Base-by-base conservation (phyloP, 2,797 vertebrate species). In the Antennarius maculatus region DNA sequence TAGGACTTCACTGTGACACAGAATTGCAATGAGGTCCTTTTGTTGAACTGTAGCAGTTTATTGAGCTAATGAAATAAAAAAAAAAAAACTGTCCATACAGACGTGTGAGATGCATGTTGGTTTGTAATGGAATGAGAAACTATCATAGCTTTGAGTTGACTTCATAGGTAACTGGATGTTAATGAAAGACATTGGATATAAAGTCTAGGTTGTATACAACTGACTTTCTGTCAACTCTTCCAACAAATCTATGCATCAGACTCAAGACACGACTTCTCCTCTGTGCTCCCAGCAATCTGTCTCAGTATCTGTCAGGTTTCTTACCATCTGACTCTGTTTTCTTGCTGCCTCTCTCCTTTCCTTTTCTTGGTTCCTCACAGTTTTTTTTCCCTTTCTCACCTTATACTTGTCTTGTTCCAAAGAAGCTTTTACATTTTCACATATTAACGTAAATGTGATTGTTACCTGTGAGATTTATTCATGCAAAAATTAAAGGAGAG, bases 171-270 rank as follows among this genome's bases (percentile, higher is more conserved):
- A 63, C 48, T 28, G 7, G 46, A 50, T 37, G 58, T 71, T 48
- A 66, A 8, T 59, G 57, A 71, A 82, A 55, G 54, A 66, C 53
- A 41, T 49, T 58, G 27, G 39, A 53, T 84, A 52, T 72, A 67
- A 77, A 57, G 69, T 55, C 6, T 50, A 43, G 68, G 46, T 12
- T 61, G 13, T 76, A 68, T 66, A 51, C 59, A 72, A 71, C 34
- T 6, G 51, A 6, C 41, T 66, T 54, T 76, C 46, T 63, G 42
- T 62, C 51, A 54, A 17, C 4, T 12, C 56, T 74, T 60, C 62
- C 71, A 75, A 57, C 54, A 51, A 17, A 66, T 66, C 52, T 41
- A 29, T 37, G 65, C 51, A 56, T 57, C 31, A 69, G 61, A 62
- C 34, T 74, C n/a, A 62, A 76, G 54, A 50, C 10, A 31, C 53